Base-by-base conservation (phyloP, 2,797 vertebrate species). In the Anomalospiza imberbis region DNA sequence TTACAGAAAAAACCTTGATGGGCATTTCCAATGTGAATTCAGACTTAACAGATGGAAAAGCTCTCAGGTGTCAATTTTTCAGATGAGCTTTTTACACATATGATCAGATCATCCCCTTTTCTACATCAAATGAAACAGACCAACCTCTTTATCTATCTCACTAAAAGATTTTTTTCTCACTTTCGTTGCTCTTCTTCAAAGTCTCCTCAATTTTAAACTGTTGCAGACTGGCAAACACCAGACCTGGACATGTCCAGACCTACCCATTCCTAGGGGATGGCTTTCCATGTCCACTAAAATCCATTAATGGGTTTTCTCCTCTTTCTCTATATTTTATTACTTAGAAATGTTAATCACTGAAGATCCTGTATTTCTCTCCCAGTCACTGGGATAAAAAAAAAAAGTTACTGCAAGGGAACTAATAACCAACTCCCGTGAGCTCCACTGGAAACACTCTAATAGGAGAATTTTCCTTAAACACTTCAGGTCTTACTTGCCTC, bases 401-500 rank as follows among this genome's bases (percentile, higher is more conserved):
- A 22, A 13, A 18, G 1, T 9, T 45, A 32, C 29, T 79, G 55
- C 17, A 82, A 38, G 9, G 19, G 65, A 67, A 66, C 53, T 77
- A 80, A 87, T 42, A 62, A 77, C 15, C 57, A 91, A 9, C 31
- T 85, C 51, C 47, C 44, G 3, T 47, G 74, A 91, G 70, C 38
- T 78, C 85, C 65, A 73, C 57, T 89, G 38, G 60, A 80, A 93
- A 71, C 45, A 51, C 28, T 48, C 42, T 47, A 77, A 84, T 17
- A 85, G 45, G 31, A 91, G 68, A 88, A 71, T 57, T 67, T 68
- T 47, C 85, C 85, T 80, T 40, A 38, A 12, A 71, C 61, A 54
- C 53, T 79, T 80, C 8, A 89, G 53, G 75, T 91, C 78, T 71
- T 83, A 93, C 88, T 88, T 88, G 89, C 67, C 81, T 95, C 88